phyloP scores from a whole-genome alignment of 2,888 invertebrate species.

The Pammene fasciana region DNA sequence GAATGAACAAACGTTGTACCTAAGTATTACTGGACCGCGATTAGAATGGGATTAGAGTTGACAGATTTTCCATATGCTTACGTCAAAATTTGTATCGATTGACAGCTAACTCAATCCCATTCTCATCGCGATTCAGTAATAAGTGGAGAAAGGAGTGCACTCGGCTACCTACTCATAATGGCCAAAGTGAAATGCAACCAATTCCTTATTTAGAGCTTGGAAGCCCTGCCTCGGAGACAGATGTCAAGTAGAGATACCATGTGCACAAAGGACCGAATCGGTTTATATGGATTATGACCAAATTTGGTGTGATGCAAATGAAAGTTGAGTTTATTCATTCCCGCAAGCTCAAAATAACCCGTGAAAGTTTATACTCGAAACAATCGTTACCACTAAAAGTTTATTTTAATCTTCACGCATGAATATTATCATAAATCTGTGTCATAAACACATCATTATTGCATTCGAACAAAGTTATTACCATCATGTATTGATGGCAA shows the following conservation, averaged over 20 bases:
- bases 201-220: slow-evolving; percentile 58
- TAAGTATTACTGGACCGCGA: too few relatives aligned
- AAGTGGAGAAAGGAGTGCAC: slow-evolving; percentile 52
- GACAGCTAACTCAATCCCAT: too few relatives aligned
- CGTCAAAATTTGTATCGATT: too few relatives aligned
- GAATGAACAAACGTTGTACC: too few relatives aligned
- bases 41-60: too few relatives aligned
- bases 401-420: neutral
- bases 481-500: slow-evolving; percentile 12
- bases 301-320: neutral
- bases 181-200: slow-evolving; percentile 59
- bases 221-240: slow-evolving; percentile 51
- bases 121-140: too few relatives aligned
- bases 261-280: slow-evolving; percentile 45
- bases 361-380: too few relatives aligned
- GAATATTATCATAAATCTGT: too few relatives aligned
- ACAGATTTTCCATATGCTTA: too few relatives aligned
- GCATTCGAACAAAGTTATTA: slow-evolving; percentile 8
- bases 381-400: neutral
- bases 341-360: too few relatives aligned
- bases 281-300: neutral
- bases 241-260: slow-evolving; percentile 56
- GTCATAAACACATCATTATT: neutral
- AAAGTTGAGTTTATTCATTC: too few relatives aligned
- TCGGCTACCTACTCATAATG: slow-evolving; percentile 50